A percentile compares a stretch with the other conserved stretches of the same genome.
Conservation (phyloP, 1,140 invertebrate species). For the Ladona fulva region DNA sequence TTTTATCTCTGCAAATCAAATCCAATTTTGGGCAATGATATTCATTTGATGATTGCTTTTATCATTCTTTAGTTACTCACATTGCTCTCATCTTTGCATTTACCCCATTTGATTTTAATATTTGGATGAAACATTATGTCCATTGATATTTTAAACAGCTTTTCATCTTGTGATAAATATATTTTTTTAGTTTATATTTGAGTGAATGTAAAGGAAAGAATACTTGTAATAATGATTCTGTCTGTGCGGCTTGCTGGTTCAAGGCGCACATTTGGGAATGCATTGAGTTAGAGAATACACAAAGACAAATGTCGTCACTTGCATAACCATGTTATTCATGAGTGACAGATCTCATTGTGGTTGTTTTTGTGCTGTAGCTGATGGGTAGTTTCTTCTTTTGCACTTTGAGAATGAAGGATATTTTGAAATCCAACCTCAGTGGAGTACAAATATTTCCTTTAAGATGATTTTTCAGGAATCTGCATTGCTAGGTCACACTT, state of each 20-base stretch:
- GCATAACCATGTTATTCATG: background rate
- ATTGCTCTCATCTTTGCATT: conserved; percentile 1
- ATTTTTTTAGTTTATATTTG: conserved; percentile 8
- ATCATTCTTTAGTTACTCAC: background rate
- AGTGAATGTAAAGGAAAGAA: background rate
- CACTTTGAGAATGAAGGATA: too few relatives aligned
- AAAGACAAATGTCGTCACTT: conserved; percentile 6
- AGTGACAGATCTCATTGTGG: background rate
- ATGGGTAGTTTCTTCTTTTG: background rate
- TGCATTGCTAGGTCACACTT: too few relatives aligned
- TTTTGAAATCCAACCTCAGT: too few relatives aligned
- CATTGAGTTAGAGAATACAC: background rate
- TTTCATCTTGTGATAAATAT: background rate
- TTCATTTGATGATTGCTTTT: too few relatives aligned
- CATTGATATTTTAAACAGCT: background rate
- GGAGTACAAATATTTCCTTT: too few relatives aligned
- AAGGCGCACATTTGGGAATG: background rate
- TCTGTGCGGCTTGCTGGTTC: background rate
- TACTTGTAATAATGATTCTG: background rate
- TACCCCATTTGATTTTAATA: background rate
- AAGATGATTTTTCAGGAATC: too few relatives aligned
- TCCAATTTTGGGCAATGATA: too few relatives aligned
- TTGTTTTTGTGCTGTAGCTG: background rate
- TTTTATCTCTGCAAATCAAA: too few relatives aligned
- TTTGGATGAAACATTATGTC: background rate